Percentiles rank a stretch among this genome's conserved stretches.
Conservation (phyloP, 2,888 invertebrate species). For the Orthonychiurus folsomi region DNA sequence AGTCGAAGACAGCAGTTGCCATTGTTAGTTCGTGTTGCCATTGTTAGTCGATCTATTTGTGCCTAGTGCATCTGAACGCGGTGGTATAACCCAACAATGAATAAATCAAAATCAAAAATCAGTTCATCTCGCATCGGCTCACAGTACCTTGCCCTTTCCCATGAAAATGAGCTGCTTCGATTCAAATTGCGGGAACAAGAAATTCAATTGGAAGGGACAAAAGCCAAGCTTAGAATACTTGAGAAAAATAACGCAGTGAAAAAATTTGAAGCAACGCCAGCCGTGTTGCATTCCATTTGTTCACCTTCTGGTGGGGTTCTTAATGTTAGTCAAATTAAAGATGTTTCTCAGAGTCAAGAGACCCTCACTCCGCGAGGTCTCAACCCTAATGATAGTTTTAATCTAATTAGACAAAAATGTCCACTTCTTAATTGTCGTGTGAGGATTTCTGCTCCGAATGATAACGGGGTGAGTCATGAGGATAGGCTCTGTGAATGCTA, state of each 20-base stretch:
- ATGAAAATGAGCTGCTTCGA: slow-evolving; percentile 32
- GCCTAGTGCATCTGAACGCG: no score
- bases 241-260: slow-evolving; percentile 23
- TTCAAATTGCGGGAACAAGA: slow-evolving; percentile 38
- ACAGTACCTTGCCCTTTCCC: background rate
- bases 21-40: no score
- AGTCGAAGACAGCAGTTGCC: slow-evolving; percentile 10
- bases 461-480: background rate
- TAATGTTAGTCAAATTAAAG: background rate
- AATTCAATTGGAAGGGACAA: slow-evolving; percentile 37
- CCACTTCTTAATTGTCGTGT: no score
- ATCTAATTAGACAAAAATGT: background rate
- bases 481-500: background rate
- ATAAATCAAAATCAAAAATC: no score
- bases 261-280: slow-evolving; percentile 12
- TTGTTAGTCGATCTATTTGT: no score
- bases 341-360: background rate
- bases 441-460: background rate
- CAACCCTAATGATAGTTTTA: background rate
- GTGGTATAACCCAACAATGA: no score
- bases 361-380: no score
- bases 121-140: slow-evolving; percentile 20
- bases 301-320: background rate
- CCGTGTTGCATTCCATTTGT: slow-evolving; percentile 16
- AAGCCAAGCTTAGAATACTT: slow-evolving; percentile 34